Percentiles rank a stretch among this genome's conserved stretches.
These are phyloP conservation scores for Alosa sapidissima DNA, from an alignment of 2,797 vertebrate species.

Conservation along the genomic window DNA sequence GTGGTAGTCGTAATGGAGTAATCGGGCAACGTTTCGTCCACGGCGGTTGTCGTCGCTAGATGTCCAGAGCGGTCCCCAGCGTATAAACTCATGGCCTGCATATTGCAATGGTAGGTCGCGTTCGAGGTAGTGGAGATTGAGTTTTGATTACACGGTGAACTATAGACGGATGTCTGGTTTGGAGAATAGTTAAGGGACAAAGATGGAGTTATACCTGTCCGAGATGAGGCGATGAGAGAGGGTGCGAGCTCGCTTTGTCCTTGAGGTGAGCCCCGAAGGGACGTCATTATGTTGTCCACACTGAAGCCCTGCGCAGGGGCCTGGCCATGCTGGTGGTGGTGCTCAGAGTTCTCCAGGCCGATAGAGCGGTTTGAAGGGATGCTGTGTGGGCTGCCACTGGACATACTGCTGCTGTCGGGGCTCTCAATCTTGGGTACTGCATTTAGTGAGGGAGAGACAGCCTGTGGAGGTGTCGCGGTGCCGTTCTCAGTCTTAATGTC, in stretches of 20 bases:
- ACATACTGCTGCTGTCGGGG: conserved; percentile 92
- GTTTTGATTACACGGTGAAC: conserved; percentile 89
- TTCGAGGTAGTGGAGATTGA: conserved; percentile 80
- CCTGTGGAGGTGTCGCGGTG: conserved; percentile 85
- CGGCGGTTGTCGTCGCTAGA: conserved; percentile 76
- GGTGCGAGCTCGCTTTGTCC: conserved; percentile 76
- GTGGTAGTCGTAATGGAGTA: conserved; percentile 84
- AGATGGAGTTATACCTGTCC: conserved; percentile 80
- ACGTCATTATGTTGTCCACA: conserved; percentile 97
- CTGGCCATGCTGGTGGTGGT: conserved; percentile 60
- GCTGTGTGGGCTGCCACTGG: conserved; percentile 86
- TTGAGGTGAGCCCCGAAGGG: conserved; percentile 88
- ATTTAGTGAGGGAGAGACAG: conserved; percentile 81
- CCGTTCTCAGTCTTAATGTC: conserved; percentile 97
- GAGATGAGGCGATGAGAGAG: conserved; percentile 72
- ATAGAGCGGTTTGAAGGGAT: conserved; percentile 82
- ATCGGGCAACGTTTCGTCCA: conserved; percentile 89
- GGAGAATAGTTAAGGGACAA: conserved; percentile 82
- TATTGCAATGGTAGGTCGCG: conserved; percentile 92
- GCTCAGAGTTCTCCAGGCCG: conserved; percentile 81
- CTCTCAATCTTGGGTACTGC: conserved; percentile 92
- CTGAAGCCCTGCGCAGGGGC: conserved; percentile 81
- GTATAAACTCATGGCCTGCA: conserved; percentile 97
- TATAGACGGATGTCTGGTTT: conserved; percentile 84
- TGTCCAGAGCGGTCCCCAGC: conserved; percentile 84